These are phyloP conservation scores for Megaptera novaeangliae DNA, from an alignment of 2,113 vertebrate genomes.

Conservation along the genomic window DNA sequence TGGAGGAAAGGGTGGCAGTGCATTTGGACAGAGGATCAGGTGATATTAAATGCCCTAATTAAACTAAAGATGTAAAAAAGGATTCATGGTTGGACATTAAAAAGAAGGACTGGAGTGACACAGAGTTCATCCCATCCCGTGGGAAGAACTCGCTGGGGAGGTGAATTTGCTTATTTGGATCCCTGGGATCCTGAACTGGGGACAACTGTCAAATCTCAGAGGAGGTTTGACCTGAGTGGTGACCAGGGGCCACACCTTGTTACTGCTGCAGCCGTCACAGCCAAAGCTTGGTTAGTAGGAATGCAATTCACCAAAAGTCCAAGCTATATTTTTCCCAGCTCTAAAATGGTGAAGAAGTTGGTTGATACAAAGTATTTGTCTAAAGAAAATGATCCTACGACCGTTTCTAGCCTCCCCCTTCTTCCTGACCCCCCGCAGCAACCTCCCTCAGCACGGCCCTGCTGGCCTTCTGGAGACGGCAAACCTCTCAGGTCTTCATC, in stretches of 20 bases:
- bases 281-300: background rate
- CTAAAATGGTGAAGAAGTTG: background rate
- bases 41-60: background rate
- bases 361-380: background rate
- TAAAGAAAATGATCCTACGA: fast-evolving
- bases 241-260: too few species aligned
- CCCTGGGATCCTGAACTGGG: background rate
- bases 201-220: background rate
- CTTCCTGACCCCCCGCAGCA: fast-evolving
- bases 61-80: background rate
- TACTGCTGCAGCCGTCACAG: too few species aligned
- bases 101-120: background rate
- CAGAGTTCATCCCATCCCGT: fast-evolving
- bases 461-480: background rate
- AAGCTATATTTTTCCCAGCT: background rate
- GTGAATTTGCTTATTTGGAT: too few species aligned
- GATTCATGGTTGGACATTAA: background rate
- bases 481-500: too few species aligned
- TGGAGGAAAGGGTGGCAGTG: background rate
- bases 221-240: background rate
- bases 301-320: too few species aligned
- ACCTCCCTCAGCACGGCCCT: background rate
- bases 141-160: background rate
- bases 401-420: too few species aligned
- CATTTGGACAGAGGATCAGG: background rate